Evolutionary conservation across 2,888 invertebrate genomes (phyloP), one percentile per base, ranked within the genome.

Genomic region (Diaperis boleti): DNA sequence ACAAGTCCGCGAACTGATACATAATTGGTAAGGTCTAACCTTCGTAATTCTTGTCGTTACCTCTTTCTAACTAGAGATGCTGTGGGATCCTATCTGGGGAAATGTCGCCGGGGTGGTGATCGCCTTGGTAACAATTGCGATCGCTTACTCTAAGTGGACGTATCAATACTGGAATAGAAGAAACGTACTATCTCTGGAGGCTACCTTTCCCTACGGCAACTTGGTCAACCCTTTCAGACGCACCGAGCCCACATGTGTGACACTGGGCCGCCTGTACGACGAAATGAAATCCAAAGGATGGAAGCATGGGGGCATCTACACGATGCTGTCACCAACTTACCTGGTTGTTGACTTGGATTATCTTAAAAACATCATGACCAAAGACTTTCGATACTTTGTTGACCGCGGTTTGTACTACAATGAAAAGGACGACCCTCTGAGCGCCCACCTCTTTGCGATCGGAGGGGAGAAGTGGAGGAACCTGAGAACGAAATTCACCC

Each of bases 361-460:
- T 4, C 2, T 66, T 3, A 64, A 59, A 15, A 64, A 62, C 29
- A 59, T 66, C 6, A 17, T 66, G 54, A 22, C 31, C 0, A 64
- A 54, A 41, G 66, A 66, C 18, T 66, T 66, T 22, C 44, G 62
- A 31, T 13, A 64, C 33, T 66, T 64, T 13, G 44, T 42, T 17
- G 62, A 66, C 31, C 56, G 59, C 8, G 62, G 66, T 11, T 20
- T 42, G 11, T 63, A 52, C 17, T 11, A 14, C n/a, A 59, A 63
- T 20, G 63, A 63, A 20, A 49, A 57, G 41, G 35, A 59, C 10
- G 60, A 60, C 15, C 54, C 54, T 2, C 17, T 60, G 1, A 44
- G 35, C 11, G 60, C 52, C 8, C 52, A 60, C 33, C 22, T 60
- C 0, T 52, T 54, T 20, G 22, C 11, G 1, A 26, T 52, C 3